A percentile compares a stretch with the other conserved stretches of the same genome.
Evolutionary conservation across 2,113 vertebrate species (phyloP).

Genomic region (Pholis gunnellus): DNA sequence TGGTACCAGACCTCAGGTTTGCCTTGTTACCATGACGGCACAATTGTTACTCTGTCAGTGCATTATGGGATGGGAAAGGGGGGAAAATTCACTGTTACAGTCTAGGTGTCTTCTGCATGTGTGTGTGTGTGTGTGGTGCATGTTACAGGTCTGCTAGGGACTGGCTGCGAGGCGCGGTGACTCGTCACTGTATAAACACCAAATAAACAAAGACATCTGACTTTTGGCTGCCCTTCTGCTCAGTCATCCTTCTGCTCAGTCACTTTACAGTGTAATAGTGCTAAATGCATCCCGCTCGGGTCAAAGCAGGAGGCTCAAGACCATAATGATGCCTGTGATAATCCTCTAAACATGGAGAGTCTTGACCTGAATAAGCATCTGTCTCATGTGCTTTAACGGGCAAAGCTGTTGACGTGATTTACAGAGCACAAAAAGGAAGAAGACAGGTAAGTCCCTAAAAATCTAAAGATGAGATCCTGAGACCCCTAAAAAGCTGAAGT

Average conservation of each 20-base stretch:
- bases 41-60: conserved; percentile 45
- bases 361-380: background rate
- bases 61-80: conserved; percentile 62
- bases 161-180: conserved; percentile 39
- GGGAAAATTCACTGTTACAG: conserved; percentile 40
- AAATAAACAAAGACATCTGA: conserved; percentile 73
- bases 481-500: background rate
- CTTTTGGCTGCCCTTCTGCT: conserved; percentile 63
- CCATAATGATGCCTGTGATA: conserved; percentile 12
- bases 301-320: background rate
- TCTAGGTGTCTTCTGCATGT: conserved; percentile 5
- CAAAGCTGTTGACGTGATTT: background rate
- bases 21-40: conserved; percentile 57
- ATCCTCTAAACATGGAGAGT: background rate
- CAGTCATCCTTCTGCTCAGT: conserved; percentile 34
- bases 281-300: conserved; percentile 50
- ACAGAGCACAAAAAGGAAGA: background rate
- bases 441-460: background rate
- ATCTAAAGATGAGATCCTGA: background rate
- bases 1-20: conserved; percentile 61
- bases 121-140: no score
- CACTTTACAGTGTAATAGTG: conserved; percentile 40
- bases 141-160: conserved; percentile 49
- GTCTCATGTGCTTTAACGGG: conserved; percentile 1
- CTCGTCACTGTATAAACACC: conserved; percentile 63